These are phyloP conservation scores for Arizona elegans DNA, from an alignment of 2,113 vertebrate species.

Conservation along the genomic window DNA sequence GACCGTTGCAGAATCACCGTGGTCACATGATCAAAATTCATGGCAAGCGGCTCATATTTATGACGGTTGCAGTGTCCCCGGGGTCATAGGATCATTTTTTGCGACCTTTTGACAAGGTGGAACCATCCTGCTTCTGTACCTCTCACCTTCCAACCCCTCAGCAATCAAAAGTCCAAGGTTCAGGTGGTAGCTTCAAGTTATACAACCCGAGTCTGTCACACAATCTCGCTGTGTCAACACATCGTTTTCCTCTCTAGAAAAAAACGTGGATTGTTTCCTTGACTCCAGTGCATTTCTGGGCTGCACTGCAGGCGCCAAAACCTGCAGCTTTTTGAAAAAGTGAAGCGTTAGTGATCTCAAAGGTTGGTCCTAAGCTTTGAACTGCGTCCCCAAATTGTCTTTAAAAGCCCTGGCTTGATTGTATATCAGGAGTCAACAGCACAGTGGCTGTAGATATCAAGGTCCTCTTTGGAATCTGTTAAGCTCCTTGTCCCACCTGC, in stretches of 20 bases:
- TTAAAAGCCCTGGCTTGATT: neutral
- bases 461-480: neutral
- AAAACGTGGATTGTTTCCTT: slow-evolving; percentile 7
- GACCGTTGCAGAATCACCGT: neutral
- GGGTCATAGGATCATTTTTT: neutral
- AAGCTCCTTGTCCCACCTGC: neutral
- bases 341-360: neutral
- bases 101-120: neutral
- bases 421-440: neutral
- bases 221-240: neutral
- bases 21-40: neutral
- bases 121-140: neutral
- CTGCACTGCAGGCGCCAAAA: too few species aligned
- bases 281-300: neutral
- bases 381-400: neutral
- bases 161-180: slow-evolving; percentile 38
- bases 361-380: neutral
- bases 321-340: neutral
- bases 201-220: slow-evolving; percentile 9
- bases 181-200: slow-evolving; percentile 9
- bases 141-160: slow-evolving; percentile 2
- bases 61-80: neutral
- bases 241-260: neutral
- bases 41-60: neutral
- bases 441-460: neutral